These are phyloP conservation scores for Brachypterus glaber DNA, from an alignment of 2,888 invertebrate genomes.

Conservation along the genomic window DNA sequence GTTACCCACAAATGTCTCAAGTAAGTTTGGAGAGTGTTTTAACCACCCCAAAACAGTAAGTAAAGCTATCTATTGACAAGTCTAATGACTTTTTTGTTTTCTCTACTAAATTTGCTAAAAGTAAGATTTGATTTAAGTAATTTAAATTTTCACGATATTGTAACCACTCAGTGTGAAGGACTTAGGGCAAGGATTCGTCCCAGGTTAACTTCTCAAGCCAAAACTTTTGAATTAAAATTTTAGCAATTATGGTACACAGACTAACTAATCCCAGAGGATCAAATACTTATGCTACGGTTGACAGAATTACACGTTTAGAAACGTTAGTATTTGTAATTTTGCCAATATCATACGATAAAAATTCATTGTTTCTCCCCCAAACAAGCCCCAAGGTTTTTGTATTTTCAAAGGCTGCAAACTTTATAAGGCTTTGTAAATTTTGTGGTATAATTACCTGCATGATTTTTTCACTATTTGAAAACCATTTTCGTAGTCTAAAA, in stretches of 20 bases:
- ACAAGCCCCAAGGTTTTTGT: neutral
- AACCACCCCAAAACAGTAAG: no score
- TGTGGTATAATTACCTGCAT: neutral
- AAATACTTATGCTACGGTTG: slow-evolving; percentile 4
- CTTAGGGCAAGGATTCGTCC: slow-evolving; percentile 9
- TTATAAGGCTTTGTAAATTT: neutral
- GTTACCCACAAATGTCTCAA: slow-evolving; percentile 11
- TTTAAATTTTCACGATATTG: neutral
- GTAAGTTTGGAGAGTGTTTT: no score
- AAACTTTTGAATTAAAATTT: slow-evolving; percentile 3
- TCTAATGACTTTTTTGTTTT: no score
- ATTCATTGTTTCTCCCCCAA: neutral
- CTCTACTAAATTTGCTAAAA: no score
- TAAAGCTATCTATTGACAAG: no score
- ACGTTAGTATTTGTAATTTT: neutral
- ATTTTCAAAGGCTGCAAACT: neutral
- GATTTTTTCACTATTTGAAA: neutral
- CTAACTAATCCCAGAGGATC: slow-evolving; percentile 6
- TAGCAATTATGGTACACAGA: neutral
- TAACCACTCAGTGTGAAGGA: slow-evolving; percentile 2
- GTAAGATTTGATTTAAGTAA: slow-evolving; percentile 1
- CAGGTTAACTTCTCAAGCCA: slow-evolving; percentile 4
- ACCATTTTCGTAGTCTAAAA: neutral
- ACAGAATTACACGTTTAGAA: slow-evolving; percentile 5
- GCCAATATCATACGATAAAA: neutral